Evolutionary conservation across 2,888 invertebrate species (phyloP).

Genomic region (Siphlonurus alternatus): DNA sequence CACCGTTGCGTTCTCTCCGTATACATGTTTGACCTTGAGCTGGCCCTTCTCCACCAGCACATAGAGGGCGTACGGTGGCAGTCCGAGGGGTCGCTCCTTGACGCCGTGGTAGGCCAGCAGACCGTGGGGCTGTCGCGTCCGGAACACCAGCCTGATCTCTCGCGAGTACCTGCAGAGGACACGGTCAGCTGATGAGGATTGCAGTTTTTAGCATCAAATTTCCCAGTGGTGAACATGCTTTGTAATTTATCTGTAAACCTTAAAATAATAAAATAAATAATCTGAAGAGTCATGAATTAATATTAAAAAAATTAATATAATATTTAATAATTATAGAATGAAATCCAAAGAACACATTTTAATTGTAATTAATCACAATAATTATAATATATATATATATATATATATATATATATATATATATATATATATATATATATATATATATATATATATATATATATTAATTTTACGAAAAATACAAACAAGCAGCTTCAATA

Average conservation of each 20-base stretch:
- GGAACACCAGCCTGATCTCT: conserved; percentile 77
- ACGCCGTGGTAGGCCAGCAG: conserved; percentile 80
- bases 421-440: no score
- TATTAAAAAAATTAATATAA: no score
- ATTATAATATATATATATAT: no score
- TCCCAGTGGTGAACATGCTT: not conserved
- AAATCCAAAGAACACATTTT: no score
- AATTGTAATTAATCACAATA: no score
- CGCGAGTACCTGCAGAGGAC: conserved; percentile 51
- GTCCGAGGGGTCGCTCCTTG: conserved; percentile 58
- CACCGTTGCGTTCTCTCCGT: conserved; percentile 71
- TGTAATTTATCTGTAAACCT: not conserved
- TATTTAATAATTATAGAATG: no score
- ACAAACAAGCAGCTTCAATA: no score
- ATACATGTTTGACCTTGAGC: conserved; percentile 80
- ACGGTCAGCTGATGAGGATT: conserved; percentile 13
- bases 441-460: no score
- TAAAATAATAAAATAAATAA: conserved; percentile 5
- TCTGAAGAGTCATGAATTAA: no score
- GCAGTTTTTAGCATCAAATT: not conserved
- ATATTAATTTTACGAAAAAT: no score
- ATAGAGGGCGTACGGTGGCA: conserved; percentile 79
- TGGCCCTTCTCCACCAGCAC: conserved; percentile 85
- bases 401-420: no score
- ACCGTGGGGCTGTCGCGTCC: conserved; percentile 75